Percentiles rank a stretch among this genome's conserved stretches.
phyloP scores from a whole-genome alignment of 2,113 vertebrate genomes.

The Syngnathus typhle region DNA sequence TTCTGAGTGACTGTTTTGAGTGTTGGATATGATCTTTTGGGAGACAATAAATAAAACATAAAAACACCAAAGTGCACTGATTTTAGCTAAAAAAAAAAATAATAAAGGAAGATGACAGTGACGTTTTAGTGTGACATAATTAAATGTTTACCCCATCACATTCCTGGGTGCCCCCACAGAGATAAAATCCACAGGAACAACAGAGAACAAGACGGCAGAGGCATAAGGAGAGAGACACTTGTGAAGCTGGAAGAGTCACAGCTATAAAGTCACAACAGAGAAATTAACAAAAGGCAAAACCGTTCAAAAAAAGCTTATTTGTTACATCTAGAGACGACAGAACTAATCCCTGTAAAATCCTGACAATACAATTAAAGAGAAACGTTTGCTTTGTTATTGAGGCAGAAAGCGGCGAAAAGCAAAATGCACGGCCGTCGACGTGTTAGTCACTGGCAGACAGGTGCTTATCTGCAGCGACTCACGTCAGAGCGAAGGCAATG shows the following conservation, averaged over 20 bases:
- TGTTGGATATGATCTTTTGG: constrained; percentile 8
- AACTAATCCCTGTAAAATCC: constrained; percentile 6
- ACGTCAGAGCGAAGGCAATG: constrained; percentile 96
- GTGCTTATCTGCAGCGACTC: constrained; percentile 67
- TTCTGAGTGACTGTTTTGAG: background rate
- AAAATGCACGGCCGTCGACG: background rate
- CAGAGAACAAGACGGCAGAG: constrained; percentile 60
- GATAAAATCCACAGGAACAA: constrained; percentile 76
- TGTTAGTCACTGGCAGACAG: too few species aligned
- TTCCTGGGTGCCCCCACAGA: constrained; percentile 76
- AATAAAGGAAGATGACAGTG: constrained; percentile 1
- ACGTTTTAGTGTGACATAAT: constrained; percentile 40
- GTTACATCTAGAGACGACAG: constrained; percentile 19
- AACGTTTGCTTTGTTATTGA: background rate
- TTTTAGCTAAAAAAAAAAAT: constrained; percentile 9
- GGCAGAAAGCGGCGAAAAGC: background rate
- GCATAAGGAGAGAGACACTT: constrained; percentile 64
- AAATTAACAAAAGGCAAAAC: constrained; percentile 44
- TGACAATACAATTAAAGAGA: constrained; percentile 12
- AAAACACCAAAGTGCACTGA: constrained; percentile 17
- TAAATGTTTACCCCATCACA: constrained; percentile 77
- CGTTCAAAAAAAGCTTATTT: background rate
- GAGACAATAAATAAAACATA: background rate
- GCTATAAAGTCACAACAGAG: constrained; percentile 63
- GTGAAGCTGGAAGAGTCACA: constrained; percentile 52